A percentile compares a stretch with the other conserved stretches of the same genome.
Conservation (phyloP, 2,113 vertebrate species). For the Uropsilus gracilis region DNA sequence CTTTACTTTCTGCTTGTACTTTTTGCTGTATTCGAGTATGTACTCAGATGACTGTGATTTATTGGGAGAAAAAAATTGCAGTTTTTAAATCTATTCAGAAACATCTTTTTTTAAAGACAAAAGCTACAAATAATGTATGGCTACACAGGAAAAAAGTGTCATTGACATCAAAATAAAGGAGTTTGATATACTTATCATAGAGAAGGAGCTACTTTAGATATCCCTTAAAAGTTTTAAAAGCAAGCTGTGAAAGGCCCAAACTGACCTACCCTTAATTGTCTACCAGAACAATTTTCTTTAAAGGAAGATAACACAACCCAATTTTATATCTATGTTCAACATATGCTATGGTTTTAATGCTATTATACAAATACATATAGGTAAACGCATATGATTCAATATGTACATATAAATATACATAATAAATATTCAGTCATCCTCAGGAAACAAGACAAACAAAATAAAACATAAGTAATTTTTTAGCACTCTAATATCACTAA, state of each 20-base stretch:
- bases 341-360: not conserved
- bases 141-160: not conserved
- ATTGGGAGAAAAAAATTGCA: not conserved
- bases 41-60: not conserved
- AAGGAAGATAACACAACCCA: not conserved
- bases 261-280: not conserved
- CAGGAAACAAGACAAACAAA: not conserved
- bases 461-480: not conserved
- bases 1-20: not conserved
- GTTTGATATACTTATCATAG: too few relatives aligned
- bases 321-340: not conserved
- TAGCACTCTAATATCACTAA: not conserved
- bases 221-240: not conserved
- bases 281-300: not conserved
- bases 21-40: conserved; percentile 19
- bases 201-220: not conserved
- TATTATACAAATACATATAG: too few relatives aligned
- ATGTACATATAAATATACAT: not conserved
- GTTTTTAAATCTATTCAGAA: conserved; percentile 15
- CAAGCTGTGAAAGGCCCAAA: not conserved
- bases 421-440: not conserved
- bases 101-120: conserved; percentile 16
- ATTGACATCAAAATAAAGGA: conserved; percentile 20
- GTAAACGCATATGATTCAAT: too few relatives aligned
- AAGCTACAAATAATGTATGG: not conserved